Evolutionary conservation across 2,888 invertebrate genomes (phyloP), one percentile per base, ranked within the genome.

Genomic region (Drosophila trichaetosa): DNA sequence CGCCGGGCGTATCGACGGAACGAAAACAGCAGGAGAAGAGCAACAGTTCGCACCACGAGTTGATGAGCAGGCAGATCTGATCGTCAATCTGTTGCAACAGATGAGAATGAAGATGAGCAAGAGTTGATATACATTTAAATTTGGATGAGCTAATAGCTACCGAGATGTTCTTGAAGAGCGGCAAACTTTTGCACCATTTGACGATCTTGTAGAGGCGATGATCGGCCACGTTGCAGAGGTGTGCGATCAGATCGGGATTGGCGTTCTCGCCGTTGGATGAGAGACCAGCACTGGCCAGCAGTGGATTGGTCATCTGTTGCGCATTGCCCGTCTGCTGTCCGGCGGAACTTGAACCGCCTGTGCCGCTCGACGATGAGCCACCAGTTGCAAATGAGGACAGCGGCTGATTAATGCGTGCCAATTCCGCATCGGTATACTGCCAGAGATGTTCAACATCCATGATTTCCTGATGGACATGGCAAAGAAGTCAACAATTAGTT

Each of bases 151-250:
- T 18, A 11, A 38, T 57, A 93, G 95, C 94, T 90, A 98, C 98
- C 90, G 98, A 97, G 88, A 99, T 98, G 93, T 98, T 98, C 93
- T 98, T 98, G 93, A 99, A 99, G 33, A 99, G 95, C 21, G 99
- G 99, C 92, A 99, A 94, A 93, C 98, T 98, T 93, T 99, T 98
- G 94, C 99, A 99, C 99, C 99, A 99, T 92, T 99, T 98, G 76
- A 99, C 99, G 84, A 99, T 98, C 94, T 99, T 98, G 93, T 99
- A 99, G 24, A 99, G 95, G 56, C 99, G 95, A 93, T 98, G 97
- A 93, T 99, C 99, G 53, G 99, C 99, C 73, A 98, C 98, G 92
- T 97, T 97, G 94, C 98, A 98, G 90, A 98, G 94, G 93, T 97
- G 97, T 2, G 97, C 97, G 61, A 98, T 95, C 93, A 97, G 96